Evolutionary conservation across 2,113 vertebrate species (phyloP), one percentile per base, ranked within the genome.

Genomic region (Salvelinus fontinalis): DNA sequence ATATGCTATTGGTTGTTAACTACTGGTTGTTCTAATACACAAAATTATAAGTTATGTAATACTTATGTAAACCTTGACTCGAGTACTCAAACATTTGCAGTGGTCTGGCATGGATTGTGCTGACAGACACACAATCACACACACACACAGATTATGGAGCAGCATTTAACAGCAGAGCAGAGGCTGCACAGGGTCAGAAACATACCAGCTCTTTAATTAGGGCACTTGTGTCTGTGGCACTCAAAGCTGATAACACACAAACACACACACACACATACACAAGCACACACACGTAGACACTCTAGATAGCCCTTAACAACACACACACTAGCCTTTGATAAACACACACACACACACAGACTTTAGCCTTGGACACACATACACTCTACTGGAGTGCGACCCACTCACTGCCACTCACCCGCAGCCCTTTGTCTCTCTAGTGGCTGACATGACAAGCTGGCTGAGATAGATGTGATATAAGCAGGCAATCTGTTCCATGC

Each of bases 141-240:
- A 54, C 70, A 18, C 68, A 51, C 68, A 49, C 66, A 86, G 88
- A 90, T 90, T 86, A 90, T 80, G 70, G 68, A 67, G 9, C 79
- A 75, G 67, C 89, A 89, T 89, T 86, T 83, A 89, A 91, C 89
- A 92, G 89, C 89, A 89, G 82, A 80, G 73, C 77, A 79, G 75
- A 83, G 67, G 26, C 39, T 44, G 8, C 39, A 44, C 2, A 9
- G 39, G 39, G 39, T 44, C 8, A 9, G 39, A 44, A 44, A 44
- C 39, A 44, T 44, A 80, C 75, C 84, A 83, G 79, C 81, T 85
- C 85, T 88, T 88, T 89, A 89, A 90, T 91, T 90, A 90, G 83
- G 85, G 79, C 73, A 48, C 54, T 64, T 74, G 24, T 86, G 83
- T 89, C 27, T 39, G 39, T 44, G 39, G 9, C 39, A 44, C 39